A percentile compares a stretch with the other conserved stretches of the same genome.
Evolutionary conservation across 2,797 vertebrate genomes (phyloP).

Genomic region (Danionella dracula): DNA sequence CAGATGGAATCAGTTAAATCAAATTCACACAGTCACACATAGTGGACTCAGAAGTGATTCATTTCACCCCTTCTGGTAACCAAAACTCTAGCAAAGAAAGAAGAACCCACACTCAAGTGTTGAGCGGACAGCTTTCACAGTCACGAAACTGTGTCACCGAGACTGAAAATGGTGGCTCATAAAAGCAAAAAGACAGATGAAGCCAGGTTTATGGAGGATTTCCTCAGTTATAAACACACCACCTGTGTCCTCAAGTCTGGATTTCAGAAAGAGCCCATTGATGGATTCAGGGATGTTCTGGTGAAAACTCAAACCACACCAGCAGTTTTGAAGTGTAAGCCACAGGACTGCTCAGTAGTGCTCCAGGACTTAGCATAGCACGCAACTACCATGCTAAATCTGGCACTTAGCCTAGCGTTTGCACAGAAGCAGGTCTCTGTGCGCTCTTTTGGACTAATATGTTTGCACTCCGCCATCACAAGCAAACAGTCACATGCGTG

Average conservation of each 20-base stretch:
- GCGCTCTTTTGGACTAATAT: neutral
- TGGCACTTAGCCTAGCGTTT: conserved; percentile 4
- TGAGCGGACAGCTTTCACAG: too few species aligned
- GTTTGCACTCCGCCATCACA: conserved; percentile 19
- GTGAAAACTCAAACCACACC: conserved; percentile 24
- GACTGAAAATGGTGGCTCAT: neutral
- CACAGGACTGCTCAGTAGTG: neutral
- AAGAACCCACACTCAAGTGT: neutral
- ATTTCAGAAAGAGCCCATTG: conserved; percentile 8
- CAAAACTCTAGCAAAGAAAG: neutral
- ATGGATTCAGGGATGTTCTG: conserved; percentile 7
- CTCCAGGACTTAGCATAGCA: neutral
- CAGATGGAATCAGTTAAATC: conserved; percentile 29
- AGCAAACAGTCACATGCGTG: conserved; percentile 27
- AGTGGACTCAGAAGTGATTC: neutral
- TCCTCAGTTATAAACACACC: conserved; percentile 16
- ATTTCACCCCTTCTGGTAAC: conserved; percentile 2
- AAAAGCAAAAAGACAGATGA: neutral
- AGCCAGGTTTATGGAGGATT: conserved; percentile 18
- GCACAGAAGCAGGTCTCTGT: conserved; percentile 17
- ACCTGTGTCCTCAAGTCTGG: neutral
- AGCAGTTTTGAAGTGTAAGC: conserved; percentile 16
- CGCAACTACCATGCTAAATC: neutral
- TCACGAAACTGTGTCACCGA: conserved; percentile 24
- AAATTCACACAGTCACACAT: neutral